Conservation (phyloP, 1,140 invertebrate species). For the Zophobas morio region DNA sequence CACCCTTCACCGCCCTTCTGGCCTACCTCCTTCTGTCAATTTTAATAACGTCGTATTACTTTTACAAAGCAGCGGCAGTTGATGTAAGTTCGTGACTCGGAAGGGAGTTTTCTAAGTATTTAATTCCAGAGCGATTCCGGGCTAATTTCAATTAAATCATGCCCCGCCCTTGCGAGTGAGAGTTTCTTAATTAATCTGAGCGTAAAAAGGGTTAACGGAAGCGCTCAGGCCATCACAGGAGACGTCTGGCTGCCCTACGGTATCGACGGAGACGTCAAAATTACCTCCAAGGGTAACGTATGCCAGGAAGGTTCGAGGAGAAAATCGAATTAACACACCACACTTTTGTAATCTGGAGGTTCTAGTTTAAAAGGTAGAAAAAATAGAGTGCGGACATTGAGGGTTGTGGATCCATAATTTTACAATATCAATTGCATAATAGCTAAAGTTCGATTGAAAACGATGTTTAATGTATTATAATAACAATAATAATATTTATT, state of each 20-base stretch:
- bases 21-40: conserved; percentile 22
- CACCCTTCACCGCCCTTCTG: conserved; percentile 18
- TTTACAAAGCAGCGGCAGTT: not conserved
- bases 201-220: conserved; percentile 17
- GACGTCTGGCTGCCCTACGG: conserved; percentile 11
- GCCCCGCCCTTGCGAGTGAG: not conserved
- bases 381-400: too few relatives aligned
- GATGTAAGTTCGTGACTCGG: conserved; percentile 23
- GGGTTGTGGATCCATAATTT: too few relatives aligned
- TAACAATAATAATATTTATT: too few relatives aligned
- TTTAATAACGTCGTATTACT: conserved; percentile 20
- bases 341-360: too few relatives aligned
- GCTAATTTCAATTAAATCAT: conserved; percentile 33
- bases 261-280: conserved; percentile 14
- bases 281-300: conserved; percentile 19
- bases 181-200: conserved; percentile 27
- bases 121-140: conserved; percentile 26
- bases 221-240: conserved; percentile 6
- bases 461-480: too few relatives aligned
- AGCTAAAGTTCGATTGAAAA: too few relatives aligned
- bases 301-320: too few relatives aligned
- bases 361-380: too few relatives aligned
- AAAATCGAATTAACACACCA: too few relatives aligned
- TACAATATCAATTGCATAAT: too few relatives aligned
- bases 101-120: conserved; percentile 27